Conservation (phyloP, 1,140 invertebrate genomes). For the Maniola jurtina region DNA sequence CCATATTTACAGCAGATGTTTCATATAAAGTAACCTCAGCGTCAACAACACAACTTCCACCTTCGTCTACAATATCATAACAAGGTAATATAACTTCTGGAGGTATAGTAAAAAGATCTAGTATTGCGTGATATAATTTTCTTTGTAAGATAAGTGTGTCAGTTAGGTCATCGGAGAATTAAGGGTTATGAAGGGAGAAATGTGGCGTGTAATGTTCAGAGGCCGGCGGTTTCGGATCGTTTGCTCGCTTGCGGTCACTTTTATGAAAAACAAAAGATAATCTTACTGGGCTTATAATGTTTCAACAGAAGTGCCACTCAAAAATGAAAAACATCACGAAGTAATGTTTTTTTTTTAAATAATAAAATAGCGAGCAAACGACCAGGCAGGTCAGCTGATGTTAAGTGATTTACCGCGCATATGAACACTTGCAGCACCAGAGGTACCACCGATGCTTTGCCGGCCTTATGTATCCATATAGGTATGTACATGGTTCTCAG, state of each 20-base stretch:
- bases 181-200: constrained; percentile 30
- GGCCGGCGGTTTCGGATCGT: constrained; percentile 26
- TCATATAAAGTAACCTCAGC: constrained; percentile 1
- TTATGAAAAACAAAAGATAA: background rate
- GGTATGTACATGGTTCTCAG: too few species aligned
- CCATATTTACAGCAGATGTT: constrained; percentile 4
- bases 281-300: background rate
- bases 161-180: constrained; percentile 24
- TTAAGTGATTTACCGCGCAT: too few species aligned
- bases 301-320: background rate
- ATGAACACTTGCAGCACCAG: too few species aligned
- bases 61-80: background rate
- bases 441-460: too few species aligned
- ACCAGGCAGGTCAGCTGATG: too few species aligned
- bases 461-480: too few species aligned
- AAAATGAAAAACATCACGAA: too few species aligned
- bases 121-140: background rate
- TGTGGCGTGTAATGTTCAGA: constrained; percentile 36
- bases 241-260: constrained; percentile 18
- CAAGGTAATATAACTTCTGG: background rate
- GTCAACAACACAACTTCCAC: constrained; percentile 1
- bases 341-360: too few species aligned
- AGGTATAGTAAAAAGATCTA: background rate
- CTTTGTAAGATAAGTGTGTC: constrained; percentile 13
- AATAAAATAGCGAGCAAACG: too few species aligned